phyloP scores from a whole-genome alignment of 2,797 vertebrate genomes.

The Coluber constrictor region DNA sequence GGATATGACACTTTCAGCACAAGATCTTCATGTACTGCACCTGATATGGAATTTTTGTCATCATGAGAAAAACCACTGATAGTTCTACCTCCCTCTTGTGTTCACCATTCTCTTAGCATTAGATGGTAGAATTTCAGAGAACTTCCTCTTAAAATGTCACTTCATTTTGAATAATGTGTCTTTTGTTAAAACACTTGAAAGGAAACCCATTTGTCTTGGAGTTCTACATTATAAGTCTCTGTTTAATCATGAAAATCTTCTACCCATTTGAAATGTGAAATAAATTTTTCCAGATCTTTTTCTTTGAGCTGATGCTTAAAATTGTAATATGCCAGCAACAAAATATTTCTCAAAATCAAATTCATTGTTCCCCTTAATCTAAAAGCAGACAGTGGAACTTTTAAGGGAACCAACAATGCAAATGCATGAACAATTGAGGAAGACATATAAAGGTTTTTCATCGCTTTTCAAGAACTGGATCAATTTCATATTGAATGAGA shows the following conservation, averaged over 20 bases:
- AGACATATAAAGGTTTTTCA: neutral
- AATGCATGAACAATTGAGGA: neutral
- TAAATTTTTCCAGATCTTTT: conserved; percentile 15
- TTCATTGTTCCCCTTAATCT: neutral
- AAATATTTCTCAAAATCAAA: neutral
- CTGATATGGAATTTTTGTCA: neutral
- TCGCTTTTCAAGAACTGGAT: neutral
- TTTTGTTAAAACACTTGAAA: conserved; percentile 41
- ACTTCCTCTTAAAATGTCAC: conserved; percentile 40
- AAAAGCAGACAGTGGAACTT: neutral
- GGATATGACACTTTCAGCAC: neutral
- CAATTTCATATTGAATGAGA: neutral
- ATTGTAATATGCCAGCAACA: neutral
- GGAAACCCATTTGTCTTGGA: conserved; percentile 35
- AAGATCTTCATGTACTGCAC: neutral
- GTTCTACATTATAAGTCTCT: neutral
- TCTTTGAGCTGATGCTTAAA: neutral
- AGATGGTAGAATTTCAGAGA: conserved; percentile 47
- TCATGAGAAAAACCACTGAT: neutral
- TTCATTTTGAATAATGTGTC: conserved; percentile 37
- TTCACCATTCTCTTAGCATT: neutral
- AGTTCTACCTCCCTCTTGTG: neutral
- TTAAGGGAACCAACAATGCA: neutral
- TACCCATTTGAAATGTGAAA: neutral
- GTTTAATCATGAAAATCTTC: neutral